Evolutionary conservation across 2,888 invertebrate genomes (phyloP).

Genomic region (Lumbricus terrestris): DNA sequence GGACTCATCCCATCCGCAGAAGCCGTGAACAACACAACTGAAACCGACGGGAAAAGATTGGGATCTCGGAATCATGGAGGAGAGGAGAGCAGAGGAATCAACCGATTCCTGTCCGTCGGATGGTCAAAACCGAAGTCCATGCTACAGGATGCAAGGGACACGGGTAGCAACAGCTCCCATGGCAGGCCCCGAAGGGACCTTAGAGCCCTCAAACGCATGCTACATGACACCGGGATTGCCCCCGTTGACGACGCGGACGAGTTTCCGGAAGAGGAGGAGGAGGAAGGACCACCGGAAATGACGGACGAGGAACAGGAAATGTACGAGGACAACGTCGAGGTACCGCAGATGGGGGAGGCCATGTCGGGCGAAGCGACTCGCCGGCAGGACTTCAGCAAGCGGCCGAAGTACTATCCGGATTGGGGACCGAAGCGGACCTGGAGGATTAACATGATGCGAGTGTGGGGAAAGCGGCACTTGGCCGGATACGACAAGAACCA

Average conservation of each 20-base stretch:
- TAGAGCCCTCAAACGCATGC: not conserved
- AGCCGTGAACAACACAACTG: not conserved
- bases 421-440: slow-evolving; percentile 22
- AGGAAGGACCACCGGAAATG: not conserved
- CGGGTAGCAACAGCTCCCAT: not conserved
- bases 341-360: not conserved
- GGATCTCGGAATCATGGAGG: not conserved
- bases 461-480: slow-evolving; percentile 19
- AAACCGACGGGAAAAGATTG: not conserved
- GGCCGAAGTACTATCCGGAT: slow-evolving; percentile 22
- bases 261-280: not conserved
- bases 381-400: slow-evolving; percentile 14
- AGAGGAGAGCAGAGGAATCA: not conserved
- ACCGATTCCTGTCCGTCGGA: not conserved
- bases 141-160: not conserved
- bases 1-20: not conserved
- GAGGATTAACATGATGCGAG: slow-evolving; percentile 20
- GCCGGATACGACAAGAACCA: not conserved
- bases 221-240: not conserved
- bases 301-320: not conserved
- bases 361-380: not conserved
- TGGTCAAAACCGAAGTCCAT: not conserved
- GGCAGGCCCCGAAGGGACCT: not conserved
- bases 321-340: slow-evolving; percentile 4
- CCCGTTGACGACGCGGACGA: not conserved